Evolutionary conservation across 2,888 invertebrate genomes (phyloP).

Genomic region (Macrostomum cliftonense): DNA sequence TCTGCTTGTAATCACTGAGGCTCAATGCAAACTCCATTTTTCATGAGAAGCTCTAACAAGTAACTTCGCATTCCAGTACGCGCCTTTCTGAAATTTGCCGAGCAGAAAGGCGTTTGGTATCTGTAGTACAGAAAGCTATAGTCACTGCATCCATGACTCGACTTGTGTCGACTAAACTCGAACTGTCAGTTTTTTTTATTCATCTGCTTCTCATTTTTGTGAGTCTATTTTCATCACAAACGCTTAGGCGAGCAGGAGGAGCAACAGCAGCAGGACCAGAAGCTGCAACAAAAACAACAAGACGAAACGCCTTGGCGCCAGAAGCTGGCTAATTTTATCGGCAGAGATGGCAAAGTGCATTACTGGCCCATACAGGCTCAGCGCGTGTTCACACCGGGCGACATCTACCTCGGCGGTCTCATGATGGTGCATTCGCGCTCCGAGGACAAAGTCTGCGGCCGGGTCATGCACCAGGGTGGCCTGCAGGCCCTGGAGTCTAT

Average conservation of each 20-base stretch:
- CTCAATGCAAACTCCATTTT: too few species aligned
- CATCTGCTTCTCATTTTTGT: too few species aligned
- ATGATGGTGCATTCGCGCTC: slow-evolving; percentile 80
- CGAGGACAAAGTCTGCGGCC: slow-evolving; percentile 67
- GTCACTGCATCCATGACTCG: too few species aligned
- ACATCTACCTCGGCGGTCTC: slow-evolving; percentile 66
- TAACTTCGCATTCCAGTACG: too few species aligned
- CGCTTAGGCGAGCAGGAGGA: not conserved
- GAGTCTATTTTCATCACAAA: too few species aligned
- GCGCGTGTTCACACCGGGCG: slow-evolving; percentile 67
- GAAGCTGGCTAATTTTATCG: slow-evolving; percentile 46
- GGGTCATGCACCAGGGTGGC: slow-evolving; percentile 74
- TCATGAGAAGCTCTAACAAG: too few species aligned
- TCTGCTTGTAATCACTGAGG: too few species aligned
- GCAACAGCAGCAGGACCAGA: not conserved
- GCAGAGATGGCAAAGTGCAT: slow-evolving; percentile 47
- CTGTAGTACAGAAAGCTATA: too few species aligned
- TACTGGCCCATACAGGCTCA: slow-evolving; percentile 26
- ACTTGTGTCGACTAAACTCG: too few species aligned
- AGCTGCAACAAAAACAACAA: not conserved
- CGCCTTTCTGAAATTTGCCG: too few species aligned
- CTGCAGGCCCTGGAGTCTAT: slow-evolving; percentile 65
- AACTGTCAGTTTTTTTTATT: too few species aligned
- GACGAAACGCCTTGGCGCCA: not conserved
- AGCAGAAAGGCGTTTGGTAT: too few species aligned